Conservation (phyloP, 2,797 vertebrate genomes). For the Discoglossus pictus region DNA sequence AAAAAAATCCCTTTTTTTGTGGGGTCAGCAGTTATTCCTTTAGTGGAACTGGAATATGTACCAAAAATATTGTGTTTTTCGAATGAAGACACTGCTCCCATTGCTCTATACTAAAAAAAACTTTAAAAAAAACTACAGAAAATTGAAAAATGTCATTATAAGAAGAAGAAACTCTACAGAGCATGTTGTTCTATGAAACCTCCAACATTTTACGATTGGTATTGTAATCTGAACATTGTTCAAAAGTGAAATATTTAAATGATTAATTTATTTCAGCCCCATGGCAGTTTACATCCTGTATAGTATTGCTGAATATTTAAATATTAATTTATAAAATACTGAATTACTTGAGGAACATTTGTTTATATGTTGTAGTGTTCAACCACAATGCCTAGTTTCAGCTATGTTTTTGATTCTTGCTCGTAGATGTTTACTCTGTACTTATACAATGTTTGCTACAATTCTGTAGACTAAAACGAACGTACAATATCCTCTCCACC, state of each 20-base stretch:
- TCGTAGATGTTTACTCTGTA: conserved; percentile 24
- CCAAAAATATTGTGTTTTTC: neutral
- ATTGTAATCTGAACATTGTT: conserved; percentile 29
- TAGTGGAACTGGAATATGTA: neutral
- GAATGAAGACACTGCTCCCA: neutral
- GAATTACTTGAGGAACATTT: conserved; percentile 67
- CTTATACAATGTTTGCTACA: conserved; percentile 4
- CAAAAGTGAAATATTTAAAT: conserved; percentile 40
- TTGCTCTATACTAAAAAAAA: no score
- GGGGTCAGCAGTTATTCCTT: neutral
- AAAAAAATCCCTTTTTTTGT: no score
- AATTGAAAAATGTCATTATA: no score
- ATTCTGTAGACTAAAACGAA: conserved; percentile 1
- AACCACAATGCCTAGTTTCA: conserved; percentile 54
- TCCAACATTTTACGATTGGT: conserved; percentile 22
- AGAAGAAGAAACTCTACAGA: neutral
- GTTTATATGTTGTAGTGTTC: conserved; percentile 59
- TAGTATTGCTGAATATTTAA: conserved; percentile 61
- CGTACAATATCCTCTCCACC: neutral
- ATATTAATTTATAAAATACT: conserved; percentile 66
- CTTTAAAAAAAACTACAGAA: no score
- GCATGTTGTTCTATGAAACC: neutral
- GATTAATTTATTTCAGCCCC: conserved; percentile 34
- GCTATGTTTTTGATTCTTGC: neutral
- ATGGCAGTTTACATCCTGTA: conserved; percentile 55